phyloP scores from a whole-genome alignment of 2,113 vertebrate genomes.

The Panthera uncia region DNA sequence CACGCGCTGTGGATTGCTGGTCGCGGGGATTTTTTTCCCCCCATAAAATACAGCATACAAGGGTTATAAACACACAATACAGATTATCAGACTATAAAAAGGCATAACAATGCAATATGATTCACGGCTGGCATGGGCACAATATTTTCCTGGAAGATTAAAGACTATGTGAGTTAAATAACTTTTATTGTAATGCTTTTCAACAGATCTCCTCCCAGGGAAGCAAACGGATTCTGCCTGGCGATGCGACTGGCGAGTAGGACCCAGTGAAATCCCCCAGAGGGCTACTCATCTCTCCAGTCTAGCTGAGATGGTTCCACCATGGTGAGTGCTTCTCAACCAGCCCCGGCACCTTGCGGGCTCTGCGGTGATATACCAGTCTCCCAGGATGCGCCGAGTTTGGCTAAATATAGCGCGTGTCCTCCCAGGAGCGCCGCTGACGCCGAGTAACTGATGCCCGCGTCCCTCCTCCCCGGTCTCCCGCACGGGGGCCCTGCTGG shows the following conservation, averaged over 20 bases:
- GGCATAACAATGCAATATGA: conserved; percentile 74
- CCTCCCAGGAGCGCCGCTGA: not conserved
- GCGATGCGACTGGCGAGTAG: conserved; percentile 42
- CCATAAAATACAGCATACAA: conserved; percentile 73
- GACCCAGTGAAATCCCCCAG: conserved; percentile 41
- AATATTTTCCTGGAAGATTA: conserved; percentile 78
- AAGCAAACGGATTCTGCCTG: conserved; percentile 69
- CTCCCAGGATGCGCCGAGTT: conserved; percentile 34
- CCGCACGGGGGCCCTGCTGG: not conserved
- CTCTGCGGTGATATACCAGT: not conserved
- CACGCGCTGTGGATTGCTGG: conserved; percentile 50
- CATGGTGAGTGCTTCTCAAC: conserved; percentile 33
- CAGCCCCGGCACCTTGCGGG: conserved; percentile 29
- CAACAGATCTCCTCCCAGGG: conserved; percentile 67
- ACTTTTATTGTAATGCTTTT: conserved; percentile 78
- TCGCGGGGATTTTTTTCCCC: not conserved
- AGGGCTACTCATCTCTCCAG: conserved; percentile 32
- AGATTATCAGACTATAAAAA: conserved; percentile 79
- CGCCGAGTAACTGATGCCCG: not conserved
- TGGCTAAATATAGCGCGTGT: conserved; percentile 40
- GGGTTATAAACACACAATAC: conserved; percentile 80
- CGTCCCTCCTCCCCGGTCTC: not conserved
- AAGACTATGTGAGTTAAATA: conserved; percentile 78
- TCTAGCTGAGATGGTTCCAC: conserved; percentile 13
- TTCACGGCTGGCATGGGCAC: conserved; percentile 75